These are phyloP conservation scores for Steinernema khuongi DNA, from an alignment of 1,140 invertebrate genomes.

Conservation along the genomic window DNA sequence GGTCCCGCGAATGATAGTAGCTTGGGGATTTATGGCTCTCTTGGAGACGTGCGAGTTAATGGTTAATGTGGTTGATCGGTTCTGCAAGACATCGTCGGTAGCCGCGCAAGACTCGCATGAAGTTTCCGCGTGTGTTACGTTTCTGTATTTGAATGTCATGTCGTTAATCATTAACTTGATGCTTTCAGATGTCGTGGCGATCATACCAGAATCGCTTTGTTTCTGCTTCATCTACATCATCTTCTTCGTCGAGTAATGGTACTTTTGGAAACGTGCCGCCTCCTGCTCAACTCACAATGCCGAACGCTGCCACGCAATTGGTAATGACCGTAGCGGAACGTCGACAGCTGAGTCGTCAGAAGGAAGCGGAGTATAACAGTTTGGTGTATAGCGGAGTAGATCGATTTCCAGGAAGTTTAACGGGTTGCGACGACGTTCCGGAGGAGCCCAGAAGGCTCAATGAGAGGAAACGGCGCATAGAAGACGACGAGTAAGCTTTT, in stretches of 20 bases:
- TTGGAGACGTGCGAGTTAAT: too few species aligned
- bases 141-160: too few species aligned
- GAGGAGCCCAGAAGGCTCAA: constrained; percentile 20
- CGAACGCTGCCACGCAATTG: constrained; percentile 4
- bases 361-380: constrained; percentile 19
- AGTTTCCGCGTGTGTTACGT: too few species aligned
- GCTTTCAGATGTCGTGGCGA: constrained; percentile 8
- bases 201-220: constrained; percentile 25
- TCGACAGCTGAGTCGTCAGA: background rate
- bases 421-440: constrained; percentile 6
- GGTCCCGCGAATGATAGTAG: too few species aligned
- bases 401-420: background rate
- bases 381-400: constrained; percentile 30
- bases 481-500: constrained; percentile 48
- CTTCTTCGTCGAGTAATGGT: constrained; percentile 8
- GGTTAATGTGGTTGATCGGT: too few species aligned
- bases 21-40: too few species aligned
- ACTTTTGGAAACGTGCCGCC: constrained; percentile 18
- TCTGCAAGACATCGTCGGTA: too few species aligned
- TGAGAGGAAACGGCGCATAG: constrained; percentile 22
- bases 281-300: background rate
- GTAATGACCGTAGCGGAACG: background rate
- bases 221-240: background rate
- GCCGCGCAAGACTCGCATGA: too few species aligned
- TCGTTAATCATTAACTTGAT: too few species aligned